Percentiles rank a stretch among this genome's conserved stretches.
These are phyloP conservation scores for Platysternon megacephalum DNA, from an alignment of 2,113 vertebrate genomes.

Conservation along the genomic window DNA sequence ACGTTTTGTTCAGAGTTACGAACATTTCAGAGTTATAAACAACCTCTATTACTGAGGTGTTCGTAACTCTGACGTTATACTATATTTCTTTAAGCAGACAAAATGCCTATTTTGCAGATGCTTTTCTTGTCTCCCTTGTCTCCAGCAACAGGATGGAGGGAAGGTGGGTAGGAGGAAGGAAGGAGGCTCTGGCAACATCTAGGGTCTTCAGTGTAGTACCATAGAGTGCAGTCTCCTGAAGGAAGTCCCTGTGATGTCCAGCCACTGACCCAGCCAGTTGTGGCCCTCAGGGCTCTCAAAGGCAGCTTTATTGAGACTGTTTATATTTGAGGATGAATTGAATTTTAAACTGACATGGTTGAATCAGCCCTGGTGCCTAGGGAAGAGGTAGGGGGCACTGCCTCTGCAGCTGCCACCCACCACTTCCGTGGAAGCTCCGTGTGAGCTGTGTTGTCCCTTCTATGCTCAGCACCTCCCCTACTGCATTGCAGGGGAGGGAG, in stretches of 20 bases:
- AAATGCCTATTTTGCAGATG: not conserved
- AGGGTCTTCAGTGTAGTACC: not conserved
- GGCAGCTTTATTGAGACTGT: too few species aligned
- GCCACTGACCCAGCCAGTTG: too few species aligned
- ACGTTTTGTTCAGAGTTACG: too few species aligned
- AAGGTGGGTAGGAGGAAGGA: not conserved
- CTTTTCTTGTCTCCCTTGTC: not conserved
- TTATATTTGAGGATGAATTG: too few species aligned
- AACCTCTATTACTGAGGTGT: too few species aligned
- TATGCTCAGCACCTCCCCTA: not conserved
- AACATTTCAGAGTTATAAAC: too few species aligned
- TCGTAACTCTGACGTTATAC: too few species aligned
- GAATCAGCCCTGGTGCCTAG: too few species aligned
- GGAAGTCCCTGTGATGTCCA: not conserved
- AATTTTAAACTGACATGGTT: too few species aligned
- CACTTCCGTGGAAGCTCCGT: not conserved
- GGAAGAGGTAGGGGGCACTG: not conserved
- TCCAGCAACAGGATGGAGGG: not conserved
- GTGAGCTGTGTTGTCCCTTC: not conserved
- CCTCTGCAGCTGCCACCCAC: not conserved
- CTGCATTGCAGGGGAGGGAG: too few species aligned
- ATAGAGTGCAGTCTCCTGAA: not conserved
- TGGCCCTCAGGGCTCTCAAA: not conserved
- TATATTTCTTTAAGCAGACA: not conserved
- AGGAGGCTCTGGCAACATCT: not conserved